Base-by-base conservation (phyloP, 2,113 vertebrate species). In the Lichenostomus cassidix region DNA sequence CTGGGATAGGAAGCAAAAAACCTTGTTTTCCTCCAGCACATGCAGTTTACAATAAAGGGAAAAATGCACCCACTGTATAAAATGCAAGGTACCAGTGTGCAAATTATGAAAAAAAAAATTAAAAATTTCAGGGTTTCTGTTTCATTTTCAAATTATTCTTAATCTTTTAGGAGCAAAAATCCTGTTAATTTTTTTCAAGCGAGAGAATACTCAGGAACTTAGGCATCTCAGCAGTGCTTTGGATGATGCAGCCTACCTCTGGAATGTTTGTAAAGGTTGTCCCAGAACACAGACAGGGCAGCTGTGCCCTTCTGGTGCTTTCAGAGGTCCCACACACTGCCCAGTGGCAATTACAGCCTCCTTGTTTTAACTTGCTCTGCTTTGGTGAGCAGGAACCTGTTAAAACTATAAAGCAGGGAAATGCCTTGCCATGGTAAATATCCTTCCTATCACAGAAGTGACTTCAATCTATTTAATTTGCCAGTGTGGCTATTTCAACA, bases 151-250 rank as follows among this genome's bases (percentile, higher is more conserved):
- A 35, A 70, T 20, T 3, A 29, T 79, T 88, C 22, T 65, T 85
- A 69, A 44, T 63, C 25, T 37, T 6, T 70, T 67, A 85, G 39
- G 24, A 50, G 8, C 4, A 83, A 90, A 94, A 79, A 41, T 69
- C 4, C 5, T 23, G 6, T 60, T 82, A 37, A 1, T 29, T 75
- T 85, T 91, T 95, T 95, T 42, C 1, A 67, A 76, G 27, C 5
- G 4, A 83, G 29, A 46, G 22, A 64, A 3, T 15, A 31, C 24
- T 80, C 16, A 35, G 12, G 22, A 73, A 16, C 28, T 68, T 52
- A 77, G 68, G 16, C 9, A 7, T 17, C 31, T 37, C 17, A 53
- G 5, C 7, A 67, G 1, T 0, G 0, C 12, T 70, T 78, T 46
- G 37, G 20, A 49, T 2, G 2, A 44, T 12, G 9, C 10, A 4